A percentile compares a stretch with the other conserved stretches of the same genome.
Conservation (phyloP, 2,797 vertebrate genomes). For the Euthynnus affinis region DNA sequence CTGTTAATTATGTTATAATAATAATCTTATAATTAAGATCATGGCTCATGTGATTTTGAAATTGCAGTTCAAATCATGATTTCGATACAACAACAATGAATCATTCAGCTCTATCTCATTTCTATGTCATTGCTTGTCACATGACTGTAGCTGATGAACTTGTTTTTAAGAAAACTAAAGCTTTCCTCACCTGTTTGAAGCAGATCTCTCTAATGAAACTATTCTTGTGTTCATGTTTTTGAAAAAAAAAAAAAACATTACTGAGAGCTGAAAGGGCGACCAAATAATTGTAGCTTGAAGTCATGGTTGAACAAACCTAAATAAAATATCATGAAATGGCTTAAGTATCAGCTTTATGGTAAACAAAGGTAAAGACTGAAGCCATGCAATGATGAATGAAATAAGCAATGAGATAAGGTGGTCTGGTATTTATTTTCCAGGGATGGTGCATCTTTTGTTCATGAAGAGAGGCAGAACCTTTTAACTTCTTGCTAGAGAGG, state of each 20-base stretch:
- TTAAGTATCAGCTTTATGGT: slow-evolving; percentile 40
- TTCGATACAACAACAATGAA: neutral
- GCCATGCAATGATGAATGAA: slow-evolving; percentile 53
- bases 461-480: slow-evolving; percentile 5
- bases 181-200: neutral
- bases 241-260: slow-evolving; percentile 38
- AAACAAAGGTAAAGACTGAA: too few species aligned
- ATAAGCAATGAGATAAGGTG: slow-evolving; percentile 53
- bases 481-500: slow-evolving; percentile 23
- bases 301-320: slow-evolving; percentile 63
- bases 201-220: slow-evolving; percentile 6
- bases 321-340: slow-evolving; percentile 41
- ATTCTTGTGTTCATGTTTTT: slow-evolving; percentile 13
- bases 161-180: slow-evolving; percentile 21
- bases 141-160: neutral
- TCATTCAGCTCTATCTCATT: neutral
- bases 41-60: neutral
- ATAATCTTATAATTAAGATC: neutral
- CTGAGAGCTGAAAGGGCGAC: slow-evolving; percentile 25
- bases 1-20: slow-evolving; percentile 16
- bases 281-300: slow-evolving; percentile 60
- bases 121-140: neutral
- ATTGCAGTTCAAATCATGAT: slow-evolving; percentile 7
- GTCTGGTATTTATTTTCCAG: slow-evolving; percentile 40
- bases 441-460: slow-evolving; percentile 30